Percentiles rank a stretch among this genome's conserved stretches.
Conservation (phyloP, 2,888 invertebrate genomes). For the Hypomecis punctinalis region DNA sequence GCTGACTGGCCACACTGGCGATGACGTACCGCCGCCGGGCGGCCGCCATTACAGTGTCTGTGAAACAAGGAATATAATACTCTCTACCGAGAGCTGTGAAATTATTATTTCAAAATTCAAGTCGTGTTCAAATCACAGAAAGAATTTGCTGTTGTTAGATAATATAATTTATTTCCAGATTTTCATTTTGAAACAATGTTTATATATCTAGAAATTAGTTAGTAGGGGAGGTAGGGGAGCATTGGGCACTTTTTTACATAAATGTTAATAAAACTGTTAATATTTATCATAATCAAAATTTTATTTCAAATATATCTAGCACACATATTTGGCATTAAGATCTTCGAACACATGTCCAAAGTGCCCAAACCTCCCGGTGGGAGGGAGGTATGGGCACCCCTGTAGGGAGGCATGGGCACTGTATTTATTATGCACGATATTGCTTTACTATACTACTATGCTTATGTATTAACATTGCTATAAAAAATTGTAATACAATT, state of each 20-base stretch:
- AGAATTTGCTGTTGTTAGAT: too few relatives aligned
- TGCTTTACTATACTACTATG: constrained; percentile 20
- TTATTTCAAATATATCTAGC: constrained; percentile 24
- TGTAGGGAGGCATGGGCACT: constrained; percentile 27
- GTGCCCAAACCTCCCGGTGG: constrained; percentile 13
- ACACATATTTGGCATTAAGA: constrained; percentile 29
- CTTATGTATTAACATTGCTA: constrained; percentile 20
- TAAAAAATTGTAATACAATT: constrained; percentile 13
- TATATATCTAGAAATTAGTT: too few relatives aligned
- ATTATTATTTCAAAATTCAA: too few relatives aligned
- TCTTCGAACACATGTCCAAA: constrained; percentile 14
- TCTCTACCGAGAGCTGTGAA: too few relatives aligned
- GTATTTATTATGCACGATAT: constrained; percentile 19
- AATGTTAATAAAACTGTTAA: constrained; percentile 26
- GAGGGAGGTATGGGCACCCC: constrained; percentile 11
- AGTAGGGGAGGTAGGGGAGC: constrained; percentile 21
- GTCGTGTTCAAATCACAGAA: too few relatives aligned
- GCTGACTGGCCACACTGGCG: too few relatives aligned
- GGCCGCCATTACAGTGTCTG: too few relatives aligned
- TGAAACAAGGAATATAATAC: too few relatives aligned
- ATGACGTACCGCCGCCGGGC: too few relatives aligned
- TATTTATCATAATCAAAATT: constrained; percentile 30
- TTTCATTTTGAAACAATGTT: too few relatives aligned
- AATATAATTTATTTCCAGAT: too few relatives aligned
- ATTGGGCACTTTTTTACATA: constrained; percentile 28